phyloP scores from a whole-genome alignment of 2,888 invertebrate species.

The Melinopterus prodromus region DNA sequence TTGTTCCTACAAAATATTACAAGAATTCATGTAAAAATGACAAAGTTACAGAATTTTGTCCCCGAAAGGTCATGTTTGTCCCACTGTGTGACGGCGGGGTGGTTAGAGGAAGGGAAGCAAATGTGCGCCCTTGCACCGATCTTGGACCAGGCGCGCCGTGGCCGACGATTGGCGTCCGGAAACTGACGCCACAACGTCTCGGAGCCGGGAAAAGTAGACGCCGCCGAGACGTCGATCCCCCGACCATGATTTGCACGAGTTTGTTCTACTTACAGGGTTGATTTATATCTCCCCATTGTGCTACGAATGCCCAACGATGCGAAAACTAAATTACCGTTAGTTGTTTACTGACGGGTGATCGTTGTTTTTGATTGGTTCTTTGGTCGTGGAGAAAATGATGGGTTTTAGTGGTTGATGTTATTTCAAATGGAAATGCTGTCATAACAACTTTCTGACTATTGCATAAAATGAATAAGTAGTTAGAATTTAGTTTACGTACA shows the following conservation, averaged over 20 bases:
- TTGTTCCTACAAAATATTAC: too few relatives aligned
- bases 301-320: not conserved
- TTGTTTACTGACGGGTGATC: not conserved
- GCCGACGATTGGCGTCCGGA: not conserved
- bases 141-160: not conserved
- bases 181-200: slow-evolving; percentile 6
- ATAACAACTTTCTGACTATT: too few relatives aligned
- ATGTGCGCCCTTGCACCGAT: not conserved
- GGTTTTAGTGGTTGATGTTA: not conserved
- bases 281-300: slow-evolving; percentile 36
- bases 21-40: too few relatives aligned
- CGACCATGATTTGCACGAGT: slow-evolving; percentile 44
- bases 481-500: too few relatives aligned
- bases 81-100: too few relatives aligned
- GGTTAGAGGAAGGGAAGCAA: not conserved
- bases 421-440: not conserved
- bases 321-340: slow-evolving; percentile 15
- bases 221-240: slow-evolving; percentile 38
- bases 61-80: too few relatives aligned
- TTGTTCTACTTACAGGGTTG: slow-evolving; percentile 42
- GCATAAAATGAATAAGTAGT: too few relatives aligned
- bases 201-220: slow-evolving; percentile 8
- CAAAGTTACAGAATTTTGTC: too few relatives aligned
- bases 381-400: not conserved
- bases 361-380: not conserved